Conservation (phyloP, 2,888 invertebrate species). For the Ormyrus thymus region DNA sequence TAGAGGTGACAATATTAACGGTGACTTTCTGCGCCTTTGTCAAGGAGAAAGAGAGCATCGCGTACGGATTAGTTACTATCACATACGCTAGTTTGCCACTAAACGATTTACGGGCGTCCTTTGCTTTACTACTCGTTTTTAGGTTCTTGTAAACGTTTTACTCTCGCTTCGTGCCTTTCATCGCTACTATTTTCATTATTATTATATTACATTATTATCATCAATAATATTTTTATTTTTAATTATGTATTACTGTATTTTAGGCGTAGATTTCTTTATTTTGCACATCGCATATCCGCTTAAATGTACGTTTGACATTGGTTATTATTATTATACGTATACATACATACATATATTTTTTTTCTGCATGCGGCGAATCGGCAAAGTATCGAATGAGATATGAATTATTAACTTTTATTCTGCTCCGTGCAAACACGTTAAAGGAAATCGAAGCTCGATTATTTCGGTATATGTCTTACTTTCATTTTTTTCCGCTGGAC, state of each 20-base stretch:
- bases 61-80: slow-evolving; percentile 61
- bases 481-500: slow-evolving; percentile 15
- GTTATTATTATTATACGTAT: slow-evolving; percentile 35
- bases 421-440: slow-evolving; percentile 28
- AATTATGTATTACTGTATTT: slow-evolving; percentile 44
- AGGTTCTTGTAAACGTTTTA: slow-evolving; percentile 42
- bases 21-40: slow-evolving; percentile 53
- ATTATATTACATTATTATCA: slow-evolving; percentile 28
- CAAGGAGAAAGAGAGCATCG: slow-evolving; percentile 57
- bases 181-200: slow-evolving; percentile 30
- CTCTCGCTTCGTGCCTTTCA: slow-evolving; percentile 49
- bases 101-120: slow-evolving; percentile 58
- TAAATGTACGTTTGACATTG: slow-evolving; percentile 53
- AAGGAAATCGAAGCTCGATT: slow-evolving; percentile 43
- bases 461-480: slow-evolving; percentile 10
- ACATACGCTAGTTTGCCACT: slow-evolving; percentile 60
- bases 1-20: slow-evolving; percentile 51
- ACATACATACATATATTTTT: slow-evolving; percentile 50
- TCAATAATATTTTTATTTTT: slow-evolving; percentile 50
- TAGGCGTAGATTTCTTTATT: slow-evolving; percentile 43
- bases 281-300: slow-evolving; percentile 56
- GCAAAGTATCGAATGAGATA: slow-evolving; percentile 36
- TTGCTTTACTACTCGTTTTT: slow-evolving; percentile 58
- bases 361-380: slow-evolving; percentile 47
- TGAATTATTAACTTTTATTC: slow-evolving; percentile 30